phyloP scores from a whole-genome alignment of 1,140 invertebrate genomes.

The Drosophila micromelanica region DNA sequence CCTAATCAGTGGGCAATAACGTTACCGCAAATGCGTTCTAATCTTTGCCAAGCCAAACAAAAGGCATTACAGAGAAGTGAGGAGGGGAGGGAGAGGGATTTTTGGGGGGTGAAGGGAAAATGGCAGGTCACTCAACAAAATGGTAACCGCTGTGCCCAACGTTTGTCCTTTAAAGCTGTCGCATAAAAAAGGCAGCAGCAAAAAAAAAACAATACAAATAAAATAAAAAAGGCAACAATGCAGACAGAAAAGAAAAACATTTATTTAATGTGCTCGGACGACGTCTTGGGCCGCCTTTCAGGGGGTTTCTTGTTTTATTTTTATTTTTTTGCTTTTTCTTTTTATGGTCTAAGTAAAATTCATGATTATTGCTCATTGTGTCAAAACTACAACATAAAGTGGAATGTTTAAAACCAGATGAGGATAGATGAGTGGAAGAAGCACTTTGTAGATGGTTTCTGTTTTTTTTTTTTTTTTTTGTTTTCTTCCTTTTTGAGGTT shows the following conservation, averaged over 20 bases:
- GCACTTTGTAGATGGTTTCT: slow-evolving; percentile 21
- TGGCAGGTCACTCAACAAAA: slow-evolving; percentile 71
- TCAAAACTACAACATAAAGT: slow-evolving; percentile 82
- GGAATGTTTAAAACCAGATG: slow-evolving; percentile 78
- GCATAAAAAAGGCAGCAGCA: slow-evolving; percentile 41
- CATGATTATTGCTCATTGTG: slow-evolving; percentile 83
- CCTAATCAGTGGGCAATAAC: slow-evolving; percentile 83
- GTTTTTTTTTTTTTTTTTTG: not conserved
- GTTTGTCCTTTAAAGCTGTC: slow-evolving; percentile 76
- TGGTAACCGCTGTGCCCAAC: slow-evolving; percentile 57
- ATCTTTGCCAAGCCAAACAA: slow-evolving; percentile 71
- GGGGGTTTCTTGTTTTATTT: slow-evolving; percentile 23
- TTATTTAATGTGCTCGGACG: slow-evolving; percentile 79
- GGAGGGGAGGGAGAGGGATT: not conserved
- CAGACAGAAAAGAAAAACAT: slow-evolving; percentile 72
- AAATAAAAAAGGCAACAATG: slow-evolving; percentile 55
- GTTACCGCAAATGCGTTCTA: slow-evolving; percentile 80
- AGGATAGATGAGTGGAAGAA: slow-evolving; percentile 53
- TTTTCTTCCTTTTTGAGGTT: not conserved
- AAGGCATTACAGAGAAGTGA: slow-evolving; percentile 43
- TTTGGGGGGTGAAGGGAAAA: not conserved
- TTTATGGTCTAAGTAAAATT: slow-evolving; percentile 81
- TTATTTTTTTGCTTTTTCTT: not conserved
- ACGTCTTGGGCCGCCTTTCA: slow-evolving; percentile 41
- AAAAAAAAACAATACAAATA: slow-evolving; percentile 33